Evolutionary conservation across 2,888 invertebrate species (phyloP).

Genomic region (Xestoiulus laeticollis): DNA sequence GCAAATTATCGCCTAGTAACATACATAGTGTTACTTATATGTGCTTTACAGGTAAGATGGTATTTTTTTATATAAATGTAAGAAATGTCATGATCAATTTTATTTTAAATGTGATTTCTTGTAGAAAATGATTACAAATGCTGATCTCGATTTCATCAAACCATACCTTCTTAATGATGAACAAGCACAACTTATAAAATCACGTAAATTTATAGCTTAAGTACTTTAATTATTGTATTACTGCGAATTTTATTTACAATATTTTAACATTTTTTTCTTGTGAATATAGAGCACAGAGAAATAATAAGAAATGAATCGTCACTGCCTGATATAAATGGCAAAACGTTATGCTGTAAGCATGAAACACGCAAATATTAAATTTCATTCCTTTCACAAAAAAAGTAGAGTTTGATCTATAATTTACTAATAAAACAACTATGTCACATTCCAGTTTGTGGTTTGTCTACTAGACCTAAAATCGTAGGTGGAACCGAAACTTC

Average conservation of each 20-base stretch:
- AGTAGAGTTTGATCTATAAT: not conserved
- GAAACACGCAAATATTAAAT: not conserved
- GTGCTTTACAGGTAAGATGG: not conserved
- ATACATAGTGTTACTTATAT: not conserved
- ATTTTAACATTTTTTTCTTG: not conserved
- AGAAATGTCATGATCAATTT: not conserved
- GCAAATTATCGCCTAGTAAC: not conserved
- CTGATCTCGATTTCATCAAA: not conserved
- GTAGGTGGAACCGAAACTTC: conserved; percentile 85
- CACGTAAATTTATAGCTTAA: not conserved
- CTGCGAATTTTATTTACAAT: not conserved
- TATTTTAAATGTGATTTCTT: not conserved
- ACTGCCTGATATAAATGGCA: not conserved
- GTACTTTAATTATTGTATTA: too few relatives aligned
- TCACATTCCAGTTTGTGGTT: conserved; percentile 47
- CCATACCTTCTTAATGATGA: not conserved
- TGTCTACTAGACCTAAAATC: conserved; percentile 67
- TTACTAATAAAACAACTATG: not conserved
- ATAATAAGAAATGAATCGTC: not conserved
- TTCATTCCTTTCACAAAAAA: not conserved
- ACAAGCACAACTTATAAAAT: not conserved
- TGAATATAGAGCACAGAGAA: not conserved
- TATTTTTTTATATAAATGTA: not conserved
- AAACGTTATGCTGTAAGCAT: not conserved
- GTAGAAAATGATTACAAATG: not conserved